Evolutionary conservation across 2,888 invertebrate genomes (phyloP).

Genomic region (Cerastis rubricosa): DNA sequence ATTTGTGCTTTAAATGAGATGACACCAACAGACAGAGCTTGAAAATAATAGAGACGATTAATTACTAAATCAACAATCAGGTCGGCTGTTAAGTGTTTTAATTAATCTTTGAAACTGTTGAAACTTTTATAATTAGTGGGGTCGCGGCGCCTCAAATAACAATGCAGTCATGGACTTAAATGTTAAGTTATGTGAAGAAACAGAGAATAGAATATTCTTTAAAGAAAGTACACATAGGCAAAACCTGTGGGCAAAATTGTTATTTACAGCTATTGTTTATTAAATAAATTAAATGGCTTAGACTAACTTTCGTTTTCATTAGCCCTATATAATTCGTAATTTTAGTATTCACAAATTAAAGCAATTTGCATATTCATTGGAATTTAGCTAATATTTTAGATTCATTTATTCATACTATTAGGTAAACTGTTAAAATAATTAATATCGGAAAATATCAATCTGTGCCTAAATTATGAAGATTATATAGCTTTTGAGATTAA

Average conservation of each 20-base stretch:
- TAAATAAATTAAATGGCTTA: constrained; percentile 7
- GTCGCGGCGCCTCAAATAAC: constrained; percentile 48
- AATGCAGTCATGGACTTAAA: constrained; percentile 33
- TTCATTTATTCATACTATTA: constrained; percentile 54
- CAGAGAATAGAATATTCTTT: neutral
- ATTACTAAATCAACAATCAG: constrained; percentile 47
- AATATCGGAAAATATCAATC: constrained; percentile 41
- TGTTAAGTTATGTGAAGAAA: constrained; percentile 25
- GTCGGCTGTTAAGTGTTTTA: constrained; percentile 51
- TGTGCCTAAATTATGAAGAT: constrained; percentile 38
- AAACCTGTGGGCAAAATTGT: neutral
- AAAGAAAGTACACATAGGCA: neutral
- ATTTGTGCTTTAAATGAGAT: constrained; percentile 21
- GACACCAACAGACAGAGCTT: constrained; percentile 22
- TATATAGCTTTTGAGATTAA: constrained; percentile 33
- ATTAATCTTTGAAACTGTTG: constrained; percentile 56
- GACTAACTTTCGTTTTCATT: constrained; percentile 28
- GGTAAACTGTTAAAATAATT: constrained; percentile 50
- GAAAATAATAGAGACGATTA: constrained; percentile 35
- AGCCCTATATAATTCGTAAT: constrained; percentile 5
- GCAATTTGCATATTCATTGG: constrained; percentile 50
- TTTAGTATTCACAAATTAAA: constrained; percentile 32
- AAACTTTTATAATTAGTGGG: constrained; percentile 55
- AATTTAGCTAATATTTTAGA: constrained; percentile 44
- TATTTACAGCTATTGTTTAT: neutral